Evolutionary conservation across 2,113 vertebrate species (phyloP), one percentile per base, ranked within the genome.

Genomic region (Paramisgurnus dabryanus): DNA sequence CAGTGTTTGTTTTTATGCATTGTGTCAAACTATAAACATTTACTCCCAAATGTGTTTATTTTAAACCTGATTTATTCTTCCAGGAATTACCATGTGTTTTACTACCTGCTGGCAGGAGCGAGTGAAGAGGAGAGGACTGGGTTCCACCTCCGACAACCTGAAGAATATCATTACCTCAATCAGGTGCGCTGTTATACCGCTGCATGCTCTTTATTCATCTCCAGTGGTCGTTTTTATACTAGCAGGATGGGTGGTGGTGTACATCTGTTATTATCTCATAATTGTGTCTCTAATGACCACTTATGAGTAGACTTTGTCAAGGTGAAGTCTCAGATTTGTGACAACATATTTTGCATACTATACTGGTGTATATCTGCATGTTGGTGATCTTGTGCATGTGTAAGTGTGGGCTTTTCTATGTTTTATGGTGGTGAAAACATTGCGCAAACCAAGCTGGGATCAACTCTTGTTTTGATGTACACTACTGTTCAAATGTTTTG

Each of bases 21-120:
- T 34, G 27, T 34, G 27, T 34, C 27, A 34, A 34, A 34, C 27
- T 34, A 34, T 34, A 34, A 34, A 34, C 27, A 34, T 34, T 72
- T 15, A 74, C 34, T 13, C 5, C 7, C 18, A 64, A 4, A 49
- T 39, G 40, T 65, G 1, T 57, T 41, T 67, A 64, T 55, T 12
- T 67, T 39, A 3, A 17, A 6, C 34, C 55, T 82, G 71, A 50
- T 78, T 66, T 53, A 34, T 63, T 41, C 47, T 86, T 86, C 77
- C 84, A 99, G 98, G 90, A 99, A 99, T 93, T 99, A 99, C 92
- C 98, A 99, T 77, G 97, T 99, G 49, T 99, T 99, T 91, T 99
- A 99, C 91, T 99, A 99, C 95, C 95, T 99, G 84, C 93, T 99
- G 93, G 96, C 97, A 89, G 98, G 98, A 89, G 92, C 95, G 0